Base-by-base conservation (phyloP, 2,797 vertebrate genomes). In the Anguilla megastoma region DNA sequence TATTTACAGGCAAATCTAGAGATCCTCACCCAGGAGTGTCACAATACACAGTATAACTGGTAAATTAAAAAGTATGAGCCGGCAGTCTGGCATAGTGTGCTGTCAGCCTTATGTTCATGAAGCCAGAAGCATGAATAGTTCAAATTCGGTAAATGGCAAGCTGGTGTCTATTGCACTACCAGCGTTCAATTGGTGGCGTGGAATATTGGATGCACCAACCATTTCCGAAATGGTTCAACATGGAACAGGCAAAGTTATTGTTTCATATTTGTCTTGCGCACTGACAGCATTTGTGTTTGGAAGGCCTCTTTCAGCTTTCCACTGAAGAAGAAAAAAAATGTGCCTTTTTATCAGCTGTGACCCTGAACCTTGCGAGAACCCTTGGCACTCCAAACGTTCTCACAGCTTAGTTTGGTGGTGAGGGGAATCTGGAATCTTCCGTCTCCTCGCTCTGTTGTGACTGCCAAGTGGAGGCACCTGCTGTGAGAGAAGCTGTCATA, bases 321-420 rank as follows among this genome's bases (percentile, higher is more conserved):
- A 3, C 24, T 48, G 74, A 41, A 18, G 16, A 79, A 21, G 6
- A 79, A 79, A 45, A 41, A 45, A 45, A 45, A 41, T 7, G 18
- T 36, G 10, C 74, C 74, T 79, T 79, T 79, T 79, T 41, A 69
- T 45, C 74, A 79, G 36, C 74, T 21, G 33, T 79, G 74, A 79
- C 74, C 45, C 21, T 50, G 79, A 50, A 82, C 79, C 45, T 50
- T 80, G 76, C 2, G 8, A 48, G 76, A 76, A 24, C 36, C 33
- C 27, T 74, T 41, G 74, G 33, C 74, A 21, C 16, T 76, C 45
- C 79, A 27, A 82, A 79, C 36, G 18, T 79, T 24, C 41, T 50
- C 45, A 82, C 45, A 24, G 79, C 24, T n/a, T 24, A 24, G 45
- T 50, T 50, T 82, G 41, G 79, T 82, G 79, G 41, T 1, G 41